Evolutionary conservation across 2,888 invertebrate genomes (phyloP), one percentile per base, ranked within the genome.

Genomic region (Oscheius myriophilus): DNA sequence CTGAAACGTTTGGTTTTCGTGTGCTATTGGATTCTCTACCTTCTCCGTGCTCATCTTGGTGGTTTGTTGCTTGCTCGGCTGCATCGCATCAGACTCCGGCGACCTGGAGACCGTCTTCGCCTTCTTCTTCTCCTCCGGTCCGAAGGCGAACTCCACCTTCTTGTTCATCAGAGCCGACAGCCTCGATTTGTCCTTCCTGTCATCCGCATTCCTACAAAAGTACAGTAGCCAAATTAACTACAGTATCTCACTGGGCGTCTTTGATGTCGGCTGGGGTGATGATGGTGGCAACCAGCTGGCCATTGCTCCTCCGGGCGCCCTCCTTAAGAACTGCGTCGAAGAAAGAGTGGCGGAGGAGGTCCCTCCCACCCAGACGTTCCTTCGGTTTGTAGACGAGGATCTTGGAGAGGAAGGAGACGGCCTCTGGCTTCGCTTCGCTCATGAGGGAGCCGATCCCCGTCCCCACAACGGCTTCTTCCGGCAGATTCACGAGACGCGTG

Each of bases 331-430:
- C 69, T 16, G 69, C 55, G n/a, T 72, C 68, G 66, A 81, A 81
- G 55, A 74, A 81, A 4, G 66, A 16, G 54, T 79, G 75, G 11
- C 65, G 23, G 16, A 82, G 70, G 18, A 81, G 72, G 65, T 74
- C 73, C 6, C 69, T 57, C 9, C 82, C 82, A 26, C 72, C 70
- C n/a, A 77, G 70, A 14, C 82, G 64, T 39, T 75, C 71, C 41
- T 73, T 63, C n/a, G 82, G 82, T 11, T 65, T 63, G 66, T 79
- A 82, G 16, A 71, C 66, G 1, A 82, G 71, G 26, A 82, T 77
- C 53, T 73, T 67, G 9, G 52, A 54, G 18, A 81, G 61, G 46
- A 81, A 78, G 18, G 46, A 51, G 4, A 72, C 58, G 62, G 63
- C 70, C 23, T 78, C 78, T 7, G 58, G 26, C 23, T 54, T n/a